Evolutionary conservation across 92 coral and sea anemone genomes (phyloP).

Genomic region (Chrysogorgia sp.): DNA sequence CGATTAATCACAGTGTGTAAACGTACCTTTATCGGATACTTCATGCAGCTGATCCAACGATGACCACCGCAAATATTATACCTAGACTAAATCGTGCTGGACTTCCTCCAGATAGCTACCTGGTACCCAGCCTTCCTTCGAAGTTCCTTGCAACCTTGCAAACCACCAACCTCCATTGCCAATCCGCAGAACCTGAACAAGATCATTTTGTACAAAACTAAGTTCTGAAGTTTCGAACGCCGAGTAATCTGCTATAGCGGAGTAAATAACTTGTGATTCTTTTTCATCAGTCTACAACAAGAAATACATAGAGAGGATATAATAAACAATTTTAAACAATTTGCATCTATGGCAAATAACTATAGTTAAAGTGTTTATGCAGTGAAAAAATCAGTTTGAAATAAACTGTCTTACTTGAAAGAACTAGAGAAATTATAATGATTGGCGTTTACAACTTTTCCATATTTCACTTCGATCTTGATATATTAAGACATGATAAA

Average conservation of each 20-base stretch:
- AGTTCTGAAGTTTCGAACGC: conserved; percentile 79
- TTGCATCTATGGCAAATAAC: too few relatives aligned
- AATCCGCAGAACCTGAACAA: conserved; percentile 73
- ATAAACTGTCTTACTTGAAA: too few relatives aligned
- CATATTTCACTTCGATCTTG: too few relatives aligned
- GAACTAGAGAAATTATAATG: too few relatives aligned
- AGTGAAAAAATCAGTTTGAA: too few relatives aligned
- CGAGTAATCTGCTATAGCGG: conserved; percentile 72
- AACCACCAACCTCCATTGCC: conserved; percentile 99
- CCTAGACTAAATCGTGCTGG: conserved; percentile 4
- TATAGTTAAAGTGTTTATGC: too few relatives aligned
- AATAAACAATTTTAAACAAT: not conserved
- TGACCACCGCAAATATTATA: not conserved
- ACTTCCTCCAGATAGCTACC: conserved; percentile 81
- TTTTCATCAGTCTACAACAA: conserved; percentile 32
- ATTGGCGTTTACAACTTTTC: too few relatives aligned
- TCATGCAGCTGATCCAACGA: not conserved
- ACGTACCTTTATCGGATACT: too few relatives aligned
- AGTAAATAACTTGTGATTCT: conserved; percentile 52
- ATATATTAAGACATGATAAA: too few relatives aligned
- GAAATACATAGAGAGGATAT: not conserved
- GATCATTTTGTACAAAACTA: conserved; percentile 74
- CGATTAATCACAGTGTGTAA: too few relatives aligned
- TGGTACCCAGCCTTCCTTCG: conserved; percentile 93
- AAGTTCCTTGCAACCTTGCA: conserved; percentile 66